A percentile compares a stretch with the other conserved stretches of the same genome.
phyloP scores from a whole-genome alignment of 2,888 invertebrate genomes.

The Notocelia uddmanniana region DNA sequence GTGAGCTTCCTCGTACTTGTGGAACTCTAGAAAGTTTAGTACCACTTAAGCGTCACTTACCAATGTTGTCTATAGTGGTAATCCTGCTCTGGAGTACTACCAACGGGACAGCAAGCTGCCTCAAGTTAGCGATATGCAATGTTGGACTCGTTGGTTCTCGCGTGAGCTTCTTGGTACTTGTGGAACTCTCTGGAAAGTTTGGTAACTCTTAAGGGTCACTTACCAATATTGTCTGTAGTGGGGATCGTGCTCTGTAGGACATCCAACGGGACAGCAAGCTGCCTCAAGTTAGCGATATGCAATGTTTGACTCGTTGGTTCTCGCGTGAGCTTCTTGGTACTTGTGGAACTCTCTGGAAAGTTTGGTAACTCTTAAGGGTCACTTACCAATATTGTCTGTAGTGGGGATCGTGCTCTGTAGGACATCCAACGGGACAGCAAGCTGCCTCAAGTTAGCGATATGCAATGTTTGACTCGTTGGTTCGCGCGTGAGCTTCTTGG shows the following conservation, averaged over 20 bases:
- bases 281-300: conserved; percentile 94
- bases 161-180: not conserved
- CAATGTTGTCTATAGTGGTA: conserved; percentile 77
- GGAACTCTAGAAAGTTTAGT: not conserved
- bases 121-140: conserved; percentile 94
- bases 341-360: not conserved
- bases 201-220: conserved; percentile 47
- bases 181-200: not conserved
- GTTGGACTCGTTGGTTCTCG: conserved; percentile 64
- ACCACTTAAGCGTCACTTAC: conserved; percentile 57
- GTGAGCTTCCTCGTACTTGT: not conserved
- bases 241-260: conserved; percentile 83
- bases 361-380: no score
- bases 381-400: conserved; percentile 76
- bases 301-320: conserved; percentile 75
- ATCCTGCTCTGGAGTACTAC: conserved; percentile 84
- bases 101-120: conserved; percentile 92
- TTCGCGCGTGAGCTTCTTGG: not conserved
- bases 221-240: conserved; percentile 76
- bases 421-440: conserved; percentile 91
- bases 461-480: conserved; percentile 86
- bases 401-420: conserved; percentile 84
- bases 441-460: conserved; percentile 93
- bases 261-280: conserved; percentile 92
- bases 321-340: not conserved